These are phyloP conservation scores for Polypedilum vanderplanki DNA, from an alignment of 1,140 invertebrate genomes.

Conservation along the genomic window DNA sequence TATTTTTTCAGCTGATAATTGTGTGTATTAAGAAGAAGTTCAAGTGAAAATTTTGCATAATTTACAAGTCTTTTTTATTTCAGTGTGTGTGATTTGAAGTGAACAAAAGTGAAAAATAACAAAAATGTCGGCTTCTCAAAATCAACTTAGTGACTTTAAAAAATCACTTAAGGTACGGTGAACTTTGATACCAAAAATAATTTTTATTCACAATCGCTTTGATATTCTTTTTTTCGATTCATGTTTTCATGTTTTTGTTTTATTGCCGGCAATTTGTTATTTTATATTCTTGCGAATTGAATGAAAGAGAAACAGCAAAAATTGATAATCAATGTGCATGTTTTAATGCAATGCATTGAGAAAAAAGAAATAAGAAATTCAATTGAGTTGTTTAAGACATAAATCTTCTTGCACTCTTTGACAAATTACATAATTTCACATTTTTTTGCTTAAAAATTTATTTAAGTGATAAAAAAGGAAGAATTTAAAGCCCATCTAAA, in stretches of 20 bases:
- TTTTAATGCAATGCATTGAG: too few relatives aligned
- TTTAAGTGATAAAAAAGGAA: too few relatives aligned
- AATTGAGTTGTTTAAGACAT: too few relatives aligned
- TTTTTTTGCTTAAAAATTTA: too few relatives aligned
- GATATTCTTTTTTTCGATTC: background rate
- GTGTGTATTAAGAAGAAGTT: background rate
- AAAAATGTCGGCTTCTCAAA: background rate
- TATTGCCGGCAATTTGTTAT: background rate
- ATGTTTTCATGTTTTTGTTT: background rate
- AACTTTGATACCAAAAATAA: conserved; percentile 9
- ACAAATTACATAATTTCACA: too few relatives aligned
- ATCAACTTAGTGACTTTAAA: conserved; percentile 17
- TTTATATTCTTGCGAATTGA: background rate
- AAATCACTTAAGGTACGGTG: conserved; percentile 16
- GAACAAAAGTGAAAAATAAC: background rate
- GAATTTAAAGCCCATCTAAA: too few relatives aligned
- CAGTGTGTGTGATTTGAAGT: background rate
- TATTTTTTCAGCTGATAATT: background rate
- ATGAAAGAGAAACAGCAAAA: background rate
- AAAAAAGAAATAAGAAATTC: too few relatives aligned
- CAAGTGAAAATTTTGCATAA: background rate
- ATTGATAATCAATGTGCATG: conserved; percentile 21
- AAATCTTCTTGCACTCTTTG: too few relatives aligned
- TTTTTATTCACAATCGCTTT: background rate
- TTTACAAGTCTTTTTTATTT: conserved; percentile 1